Base-by-base conservation (phyloP, 1,140 invertebrate genomes). In the Bombus confusus region DNA sequence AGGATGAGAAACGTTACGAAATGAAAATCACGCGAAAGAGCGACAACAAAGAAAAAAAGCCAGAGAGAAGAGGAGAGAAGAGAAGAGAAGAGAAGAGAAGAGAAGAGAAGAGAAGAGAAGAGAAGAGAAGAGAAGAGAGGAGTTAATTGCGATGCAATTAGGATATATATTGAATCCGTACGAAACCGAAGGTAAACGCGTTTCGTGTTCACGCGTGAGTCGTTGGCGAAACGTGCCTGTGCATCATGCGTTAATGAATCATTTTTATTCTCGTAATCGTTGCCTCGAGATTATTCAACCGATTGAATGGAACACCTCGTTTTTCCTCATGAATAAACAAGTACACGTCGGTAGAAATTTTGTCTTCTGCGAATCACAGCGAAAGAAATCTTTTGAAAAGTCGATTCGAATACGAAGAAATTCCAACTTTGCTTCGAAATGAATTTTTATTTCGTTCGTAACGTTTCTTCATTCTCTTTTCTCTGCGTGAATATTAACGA, bases 261-360 rank as follows among this genome's bases (percentile, higher is more conserved):
- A 62, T 31, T 28, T 12, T 77, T 62, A 41, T 77, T 77, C 57
- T 39, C 9, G 34, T 59, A 37, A 57, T 37, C 25, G 37, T 39
- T 39, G 43, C 31, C 3, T 34, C 34, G 15, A 77, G 75, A 77
- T 77, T 62, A 77, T 77, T 18, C 57, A 77, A 39, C 34, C 0
- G 8, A 22, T 13, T 5, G 28, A 77, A 77, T 41, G 37, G 34
- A 34, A 59, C 43, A 31, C n/a, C 22, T 75, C 22, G 73, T n/a
- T 77, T 62, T 77, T 39, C 37, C 37, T 62, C 75, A 62, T 41
- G 75, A 77, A 77, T 77, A 77, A 77, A 41, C 15, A 77, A 59
- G 39, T 41, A 41, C 37, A 37, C 5, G 22, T 77, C 37, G 37
- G n/a, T 25, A 75, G 34, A 37, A 57, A 68, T 25, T 77, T 37